Percentiles rank a stretch among this genome's conserved stretches.
Evolutionary conservation across 2,113 vertebrate species (phyloP).

Genomic region (Cichladusa arquata): DNA sequence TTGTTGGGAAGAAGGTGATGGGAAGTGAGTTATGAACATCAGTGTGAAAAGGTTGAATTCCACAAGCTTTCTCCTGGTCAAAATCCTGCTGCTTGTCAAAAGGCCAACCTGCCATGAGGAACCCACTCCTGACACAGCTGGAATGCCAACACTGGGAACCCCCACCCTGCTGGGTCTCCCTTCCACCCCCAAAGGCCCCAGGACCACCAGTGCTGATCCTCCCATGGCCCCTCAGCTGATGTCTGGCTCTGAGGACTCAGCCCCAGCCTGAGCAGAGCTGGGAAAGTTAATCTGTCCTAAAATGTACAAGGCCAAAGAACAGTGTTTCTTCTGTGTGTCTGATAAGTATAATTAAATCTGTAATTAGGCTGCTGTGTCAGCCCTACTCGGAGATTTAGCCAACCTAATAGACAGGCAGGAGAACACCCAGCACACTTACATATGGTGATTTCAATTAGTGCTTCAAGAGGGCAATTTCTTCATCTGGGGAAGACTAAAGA

Average conservation of each 20-base stretch:
- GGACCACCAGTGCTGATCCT: neutral
- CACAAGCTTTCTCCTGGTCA: neutral
- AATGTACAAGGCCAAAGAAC: neutral
- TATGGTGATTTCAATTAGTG: slow-evolving; percentile 11
- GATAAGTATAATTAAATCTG: slow-evolving; percentile 41
- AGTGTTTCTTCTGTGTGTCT: neutral
- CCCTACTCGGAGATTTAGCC: neutral
- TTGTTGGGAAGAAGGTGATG: neutral
- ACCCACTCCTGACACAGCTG: neutral
- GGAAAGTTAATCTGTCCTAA: neutral
- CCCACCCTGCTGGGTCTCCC: neutral
- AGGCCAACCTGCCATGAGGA: neutral
- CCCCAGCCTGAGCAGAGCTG: neutral
- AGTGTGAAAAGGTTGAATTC: neutral
- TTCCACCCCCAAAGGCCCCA: neutral
- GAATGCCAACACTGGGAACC: neutral
- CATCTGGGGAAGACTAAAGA: slow-evolving; percentile 25
- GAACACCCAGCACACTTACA: slow-evolving; percentile 5
- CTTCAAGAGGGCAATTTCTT: slow-evolving; percentile 13
- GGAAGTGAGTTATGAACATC: neutral
- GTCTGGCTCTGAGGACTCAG: neutral
- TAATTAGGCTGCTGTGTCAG: slow-evolving; percentile 18
- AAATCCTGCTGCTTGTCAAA: neutral
- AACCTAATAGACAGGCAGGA: neutral
- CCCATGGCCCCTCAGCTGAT: neutral